phyloP scores from a whole-genome alignment of 2,113 vertebrate species.

The Oncorhynchus clarkii region DNA sequence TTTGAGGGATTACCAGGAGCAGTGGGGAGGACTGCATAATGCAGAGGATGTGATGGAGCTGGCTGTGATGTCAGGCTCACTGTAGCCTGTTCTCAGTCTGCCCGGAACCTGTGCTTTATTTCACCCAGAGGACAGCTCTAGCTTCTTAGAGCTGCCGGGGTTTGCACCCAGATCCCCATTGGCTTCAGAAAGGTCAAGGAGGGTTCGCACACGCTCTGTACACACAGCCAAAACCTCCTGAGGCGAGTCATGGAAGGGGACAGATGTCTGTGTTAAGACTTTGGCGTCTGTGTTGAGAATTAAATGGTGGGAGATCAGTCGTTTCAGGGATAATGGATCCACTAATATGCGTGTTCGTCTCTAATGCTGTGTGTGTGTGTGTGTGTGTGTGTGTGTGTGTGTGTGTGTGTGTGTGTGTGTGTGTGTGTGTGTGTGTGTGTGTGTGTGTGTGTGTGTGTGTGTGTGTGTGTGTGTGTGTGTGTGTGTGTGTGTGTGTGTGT shows the following conservation, averaged over 20 bases:
- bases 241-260: neutral
- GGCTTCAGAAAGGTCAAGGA: neutral
- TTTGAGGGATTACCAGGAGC: conserved; percentile 22
- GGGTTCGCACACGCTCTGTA: neutral
- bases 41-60: conserved; percentile 5
- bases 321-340: neutral
- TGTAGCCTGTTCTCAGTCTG: neutral
- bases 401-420: too few species aligned
- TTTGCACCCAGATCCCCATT: neutral
- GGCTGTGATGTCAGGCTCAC: neutral
- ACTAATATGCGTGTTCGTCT: neutral
- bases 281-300: neutral
- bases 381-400: too few species aligned
- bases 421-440: neutral
- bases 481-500: too few species aligned
- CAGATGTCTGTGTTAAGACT: neutral
- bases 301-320: neutral
- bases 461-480: conserved; percentile 15
- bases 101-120: neutral
- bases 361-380: conserved; percentile 22
- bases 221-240: neutral
- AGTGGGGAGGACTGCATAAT: conserved; percentile 15
- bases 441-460: too few species aligned
- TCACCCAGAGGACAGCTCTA: neutral
- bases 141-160: neutral